Evolutionary conservation across 2,888 invertebrate genomes (phyloP), one percentile per base, ranked within the genome.

Genomic region (Asteroscopus sphinx): DNA sequence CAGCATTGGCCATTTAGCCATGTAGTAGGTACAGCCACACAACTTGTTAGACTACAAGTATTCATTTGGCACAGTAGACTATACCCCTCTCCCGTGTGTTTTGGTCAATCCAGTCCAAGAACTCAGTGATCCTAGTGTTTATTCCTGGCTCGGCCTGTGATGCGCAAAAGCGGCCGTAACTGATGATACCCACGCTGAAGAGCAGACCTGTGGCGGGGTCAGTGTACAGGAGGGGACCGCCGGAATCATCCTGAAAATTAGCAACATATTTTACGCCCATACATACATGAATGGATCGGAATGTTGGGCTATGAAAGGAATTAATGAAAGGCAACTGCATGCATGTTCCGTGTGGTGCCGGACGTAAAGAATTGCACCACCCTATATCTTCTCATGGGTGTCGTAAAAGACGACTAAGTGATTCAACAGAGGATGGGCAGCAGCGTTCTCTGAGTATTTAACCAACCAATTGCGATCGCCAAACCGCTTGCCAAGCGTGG

Each of bases 191-290:
- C 0, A 94, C 49, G 16, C 77, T 11, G 67, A 88, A 92, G 0
- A 94, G 70, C 1, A 89, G 78, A 0, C 86, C 89, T 0, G 82
- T 90, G 0, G 52, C 15, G 0, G 79, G 73, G 62, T 96, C 95
- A 46, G 88, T 85, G 91, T 94, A 95, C 1, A 95, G 74, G 0
- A 92, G 54, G 0, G 96, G 96, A 0, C 96, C 96, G 2, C 96
- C 96, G 4, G 95, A 95, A 74, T 95, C 92, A 26, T 83, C 76
- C 93, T 93, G 80, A 0, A 46, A 57, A 37, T 3, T 6, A 21
- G 21, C 21, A n/a, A n/a, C n/a, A n/a, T n/a, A n/a, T n/a, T n/a
- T n/a, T n/a, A n/a, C n/a, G n/a, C n/a, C n/a, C n/a, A n/a, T n/a
- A n/a, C n/a, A n/a, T n/a, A n/a, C n/a, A n/a, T n/a, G n/a, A n/a